Conservation (phyloP, 2,888 invertebrate genomes). For the Phaonia tiefii region DNA sequence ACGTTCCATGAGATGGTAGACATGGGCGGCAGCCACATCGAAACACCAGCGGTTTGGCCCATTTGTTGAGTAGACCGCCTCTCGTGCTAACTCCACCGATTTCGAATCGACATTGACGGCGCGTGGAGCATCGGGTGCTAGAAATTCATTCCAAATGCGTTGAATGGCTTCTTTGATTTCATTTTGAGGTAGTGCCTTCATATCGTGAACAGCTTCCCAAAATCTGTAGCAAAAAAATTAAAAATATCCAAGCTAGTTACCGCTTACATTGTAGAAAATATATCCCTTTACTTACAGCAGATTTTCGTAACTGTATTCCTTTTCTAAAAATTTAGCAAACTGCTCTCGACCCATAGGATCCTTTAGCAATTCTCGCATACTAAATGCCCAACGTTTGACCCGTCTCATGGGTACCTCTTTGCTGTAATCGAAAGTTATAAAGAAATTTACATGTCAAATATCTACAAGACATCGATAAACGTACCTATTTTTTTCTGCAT, state of each 20-base stretch:
- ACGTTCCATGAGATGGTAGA: conserved; percentile 99
- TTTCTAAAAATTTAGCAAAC: conserved; percentile 96
- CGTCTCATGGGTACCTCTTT: conserved; percentile 96
- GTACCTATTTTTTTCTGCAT: conserved; percentile 94
- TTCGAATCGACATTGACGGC: conserved; percentile 98
- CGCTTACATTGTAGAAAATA: not conserved
- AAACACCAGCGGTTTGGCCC: conserved; percentile 96
- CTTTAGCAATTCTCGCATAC: conserved; percentile 94
- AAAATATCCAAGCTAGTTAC: not conserved
- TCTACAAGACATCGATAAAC: conserved; percentile 64
- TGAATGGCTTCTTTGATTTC: conserved; percentile 90
- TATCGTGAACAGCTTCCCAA: conserved; percentile 96
- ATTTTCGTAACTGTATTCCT: conserved; percentile 99
- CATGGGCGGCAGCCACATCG: conserved; percentile 98
- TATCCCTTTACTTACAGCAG: conserved; percentile 86
- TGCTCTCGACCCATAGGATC: conserved; percentile 98
- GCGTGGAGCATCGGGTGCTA: conserved; percentile 95
- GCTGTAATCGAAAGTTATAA: conserved; percentile 80
- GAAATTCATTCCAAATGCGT: conserved; percentile 96
- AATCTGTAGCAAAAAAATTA: conserved; percentile 84
- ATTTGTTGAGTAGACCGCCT: conserved; percentile 84
- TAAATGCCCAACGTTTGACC: conserved; percentile 98
- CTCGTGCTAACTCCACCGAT: conserved; percentile 91
- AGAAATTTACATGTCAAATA: not conserved
- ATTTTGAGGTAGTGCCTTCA: conserved; percentile 93